Evolutionary conservation across 23 tunicate species (phyloP), one percentile per base, ranked within the genome.

Genomic region (Phallusia fumigata): DNA sequence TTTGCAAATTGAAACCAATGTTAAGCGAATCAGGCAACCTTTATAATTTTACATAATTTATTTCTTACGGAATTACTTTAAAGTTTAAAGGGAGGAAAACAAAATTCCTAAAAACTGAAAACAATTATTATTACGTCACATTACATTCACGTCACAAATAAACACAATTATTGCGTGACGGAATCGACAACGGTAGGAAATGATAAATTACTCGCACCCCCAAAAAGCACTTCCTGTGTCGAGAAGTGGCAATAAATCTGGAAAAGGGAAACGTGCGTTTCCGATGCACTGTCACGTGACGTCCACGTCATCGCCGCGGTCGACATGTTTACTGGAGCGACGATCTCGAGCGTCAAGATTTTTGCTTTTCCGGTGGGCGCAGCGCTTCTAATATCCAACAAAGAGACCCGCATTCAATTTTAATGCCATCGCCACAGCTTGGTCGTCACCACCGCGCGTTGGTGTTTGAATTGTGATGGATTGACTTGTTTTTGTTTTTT

Each of bases 231-330:
- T 6, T 21, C 69, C 28, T 8, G 28, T 16, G 69, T 58, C 47
- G 10, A 40, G n/a, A 40, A 40, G 11, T 16, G 28, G 13, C 69
- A 22, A 58, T 58, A 58, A 58, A 58, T 58, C 69, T 58, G 2
- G 69, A 58, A 6, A 21, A 16, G 5, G 69, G 69, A 58, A 24
- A 58, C 69, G 28, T 21, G 69, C 26, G 69, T 58, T 58, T 58
- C 69, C 69, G 69, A 58, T 21, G 28, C 69, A 5, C 69, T 22
- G 28, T 58, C 69, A 58, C 69, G 69, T 58, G 69, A 58, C 69
- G 1, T 58, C 26, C 69, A 58, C 69, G 69, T 58, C 69, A 58
- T 16, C 13, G 28, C 11, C 13, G 47, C 28, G 26, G 69, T 13
- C 69, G 69, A 22, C 28, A 58, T 58, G 69, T 58, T 58, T 58